These are phyloP conservation scores for Apodemia mormo DNA, from an alignment of 2,888 invertebrate genomes.

Conservation along the genomic window DNA sequence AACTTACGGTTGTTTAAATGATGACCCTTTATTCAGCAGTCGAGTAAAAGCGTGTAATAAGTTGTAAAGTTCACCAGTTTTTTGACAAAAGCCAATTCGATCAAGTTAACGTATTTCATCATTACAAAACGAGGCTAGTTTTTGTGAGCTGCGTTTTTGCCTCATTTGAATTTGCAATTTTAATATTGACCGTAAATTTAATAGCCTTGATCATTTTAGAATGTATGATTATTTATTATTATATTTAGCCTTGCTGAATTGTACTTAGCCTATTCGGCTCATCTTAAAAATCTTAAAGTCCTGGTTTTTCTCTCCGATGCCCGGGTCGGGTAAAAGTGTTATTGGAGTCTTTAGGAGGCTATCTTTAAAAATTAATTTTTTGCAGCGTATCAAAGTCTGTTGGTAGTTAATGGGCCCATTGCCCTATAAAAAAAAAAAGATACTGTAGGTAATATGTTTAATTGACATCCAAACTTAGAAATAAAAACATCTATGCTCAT, in stretches of 20 bases:
- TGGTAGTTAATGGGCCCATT: no score
- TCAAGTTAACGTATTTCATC: slow-evolving; percentile 13
- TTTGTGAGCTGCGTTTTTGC: slow-evolving; percentile 14
- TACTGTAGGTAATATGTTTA: no score
- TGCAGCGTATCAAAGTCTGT: no score
- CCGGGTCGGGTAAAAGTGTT: no score
- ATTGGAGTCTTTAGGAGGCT: no score
- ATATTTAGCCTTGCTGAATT: background rate
- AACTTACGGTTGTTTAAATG: background rate
- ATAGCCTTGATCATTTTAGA: slow-evolving; percentile 10
- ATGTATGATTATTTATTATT: background rate
- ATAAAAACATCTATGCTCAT: no score
- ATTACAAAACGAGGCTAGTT: background rate
- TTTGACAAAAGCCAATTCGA: slow-evolving; percentile 6
- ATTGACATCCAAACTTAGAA: no score
- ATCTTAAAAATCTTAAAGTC: no score
- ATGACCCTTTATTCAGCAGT: background rate
- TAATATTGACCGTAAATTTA: slow-evolving; percentile 13
- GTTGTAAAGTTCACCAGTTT: background rate
- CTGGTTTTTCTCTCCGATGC: no score
- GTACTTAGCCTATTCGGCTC: no score
- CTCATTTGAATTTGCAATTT: slow-evolving; percentile 17
- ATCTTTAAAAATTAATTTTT: no score
- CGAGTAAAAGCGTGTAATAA: background rate
- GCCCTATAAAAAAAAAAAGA: no score